Percentiles rank a stretch among this genome's conserved stretches.
These are phyloP conservation scores for Erinaceus europaeus DNA, from an alignment of 2,113 vertebrate genomes.

Conservation along the genomic window DNA sequence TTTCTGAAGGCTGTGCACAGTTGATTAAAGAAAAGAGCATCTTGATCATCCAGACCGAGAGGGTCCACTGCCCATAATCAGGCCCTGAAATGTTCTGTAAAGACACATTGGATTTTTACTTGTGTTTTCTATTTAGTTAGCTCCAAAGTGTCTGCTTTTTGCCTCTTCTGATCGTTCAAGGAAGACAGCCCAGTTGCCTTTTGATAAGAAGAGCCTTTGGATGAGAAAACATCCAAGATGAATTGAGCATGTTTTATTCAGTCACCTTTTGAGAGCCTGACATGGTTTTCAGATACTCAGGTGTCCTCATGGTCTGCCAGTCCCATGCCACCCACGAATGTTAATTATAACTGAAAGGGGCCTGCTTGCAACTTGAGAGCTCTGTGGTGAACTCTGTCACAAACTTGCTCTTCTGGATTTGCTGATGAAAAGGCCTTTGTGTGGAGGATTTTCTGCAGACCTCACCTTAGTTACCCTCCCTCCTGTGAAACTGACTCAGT, in stretches of 20 bases:
- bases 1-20: no score
- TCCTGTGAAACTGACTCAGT: not conserved
- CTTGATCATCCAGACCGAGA: not conserved
- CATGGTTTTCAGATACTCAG: not conserved
- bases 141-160: not conserved
- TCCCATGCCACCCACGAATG: constrained; percentile 57
- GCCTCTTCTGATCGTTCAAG: not conserved
- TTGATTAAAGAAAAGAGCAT: no score
- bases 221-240: not conserved
- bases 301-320: not conserved
- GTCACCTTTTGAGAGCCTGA: not conserved
- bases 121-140: not conserved
- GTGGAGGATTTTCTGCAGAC: not conserved
- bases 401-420: constrained; percentile 62
- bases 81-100: not conserved
- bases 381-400: constrained; percentile 8
- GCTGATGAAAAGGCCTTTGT: constrained; percentile 70
- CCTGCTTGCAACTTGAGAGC: constrained; percentile 60
- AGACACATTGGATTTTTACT: fast-evolving
- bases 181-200: not conserved
- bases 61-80: no score
- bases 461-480: constrained; percentile 38
- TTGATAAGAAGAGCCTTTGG: not conserved
- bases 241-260: not conserved
- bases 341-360: constrained; percentile 57